phyloP scores from a whole-genome alignment of 2,888 invertebrate genomes.

The Rutpela maculata region DNA sequence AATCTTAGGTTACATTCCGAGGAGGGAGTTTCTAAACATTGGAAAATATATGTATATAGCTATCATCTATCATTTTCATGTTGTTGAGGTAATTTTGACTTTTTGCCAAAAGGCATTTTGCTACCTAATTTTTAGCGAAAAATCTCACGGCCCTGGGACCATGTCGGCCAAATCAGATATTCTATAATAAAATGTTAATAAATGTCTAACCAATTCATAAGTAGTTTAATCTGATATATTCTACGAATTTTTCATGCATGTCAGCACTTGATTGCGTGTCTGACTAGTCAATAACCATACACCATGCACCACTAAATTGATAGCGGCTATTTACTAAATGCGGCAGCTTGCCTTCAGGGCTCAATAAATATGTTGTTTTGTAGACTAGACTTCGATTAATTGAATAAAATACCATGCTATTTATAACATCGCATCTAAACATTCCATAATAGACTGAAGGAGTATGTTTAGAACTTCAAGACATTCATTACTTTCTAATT shows the following conservation, averaged over 20 bases:
- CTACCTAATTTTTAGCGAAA: too few relatives aligned
- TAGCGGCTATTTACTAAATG: background rate
- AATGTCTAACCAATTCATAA: background rate
- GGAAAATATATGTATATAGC: too few relatives aligned
- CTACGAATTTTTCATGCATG: background rate
- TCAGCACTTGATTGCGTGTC: background rate
- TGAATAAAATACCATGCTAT: background rate
- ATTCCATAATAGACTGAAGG: background rate
- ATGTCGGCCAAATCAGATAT: too few relatives aligned
- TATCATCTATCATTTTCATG: too few relatives aligned
- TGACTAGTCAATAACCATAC: background rate
- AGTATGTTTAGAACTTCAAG: too few relatives aligned
- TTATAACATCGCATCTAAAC: background rate
- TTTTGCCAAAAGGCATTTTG: too few relatives aligned
- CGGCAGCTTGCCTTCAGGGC: background rate
- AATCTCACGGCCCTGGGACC: too few relatives aligned
- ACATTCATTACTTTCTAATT: too few relatives aligned
- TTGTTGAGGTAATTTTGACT: too few relatives aligned
- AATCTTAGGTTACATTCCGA: too few relatives aligned
- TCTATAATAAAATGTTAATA: background rate
- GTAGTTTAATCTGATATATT: background rate
- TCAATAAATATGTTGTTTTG: background rate
- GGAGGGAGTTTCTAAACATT: too few relatives aligned
- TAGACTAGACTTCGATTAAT: background rate
- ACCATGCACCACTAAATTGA: constrained; percentile 1